Base-by-base conservation (phyloP, 2,797 vertebrate species). In the Psittacula derbiana region DNA sequence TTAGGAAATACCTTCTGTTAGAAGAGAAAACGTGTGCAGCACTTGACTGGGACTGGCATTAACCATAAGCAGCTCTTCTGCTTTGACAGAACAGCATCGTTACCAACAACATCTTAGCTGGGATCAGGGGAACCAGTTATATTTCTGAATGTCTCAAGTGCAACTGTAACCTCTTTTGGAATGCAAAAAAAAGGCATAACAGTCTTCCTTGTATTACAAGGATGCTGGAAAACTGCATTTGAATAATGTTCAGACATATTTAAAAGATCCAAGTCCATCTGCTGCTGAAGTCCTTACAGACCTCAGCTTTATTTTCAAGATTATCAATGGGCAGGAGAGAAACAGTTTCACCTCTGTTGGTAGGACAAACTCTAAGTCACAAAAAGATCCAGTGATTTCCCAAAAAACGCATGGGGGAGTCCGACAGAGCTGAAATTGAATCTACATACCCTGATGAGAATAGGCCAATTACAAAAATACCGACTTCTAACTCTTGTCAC, bases 221-320 rank as follows among this genome's bases (percentile, higher is more conserved):
- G 6, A 46, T n/a, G 28, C 30, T 73, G 41, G 53, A 83, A 86
- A 43, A 86, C 36, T 19, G 33, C 83, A 64, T 31, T 3, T 33
- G 58, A 91, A 16, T 78, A 65, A 74, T 7, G 8, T 53, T 81
- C 66, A 2, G 23, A 80, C 40, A 23, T 12, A 74, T 24, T 46
- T 86, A 53, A 31, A 83, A 91, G 38, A 88, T 52, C 17, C 38
- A 70, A 50, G 33, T 33, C 61, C 66, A 69, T 52, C 88, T 57
- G 65, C 57, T 71, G 49, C 69, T 67, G 10, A 88, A 90, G 53
- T n/a, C 58, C 75, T 86, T n/a, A 52, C 28, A 88, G 46, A 36
- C 16, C n/a, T 66, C 66, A 38, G 65, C 23, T 92, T 74, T 73
- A 58, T 60, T 75, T 81, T 86, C 86, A 81, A 44, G 55, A 43